Conservation (phyloP, 2,888 invertebrate species). For the Thyatira batis region DNA sequence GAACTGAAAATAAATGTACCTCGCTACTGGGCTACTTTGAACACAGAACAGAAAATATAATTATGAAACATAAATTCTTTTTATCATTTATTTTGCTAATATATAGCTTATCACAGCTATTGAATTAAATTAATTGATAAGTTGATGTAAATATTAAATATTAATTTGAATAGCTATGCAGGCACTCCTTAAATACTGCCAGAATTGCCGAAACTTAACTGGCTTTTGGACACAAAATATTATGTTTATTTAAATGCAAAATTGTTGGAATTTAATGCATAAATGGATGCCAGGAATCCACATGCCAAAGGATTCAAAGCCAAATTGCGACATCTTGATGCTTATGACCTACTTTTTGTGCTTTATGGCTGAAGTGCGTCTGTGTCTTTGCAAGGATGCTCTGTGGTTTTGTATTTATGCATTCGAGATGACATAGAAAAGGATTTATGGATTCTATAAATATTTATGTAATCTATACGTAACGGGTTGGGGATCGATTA, state of each 20-base stretch:
- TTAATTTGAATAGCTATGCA: background rate
- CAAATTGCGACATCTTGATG: constrained; percentile 22
- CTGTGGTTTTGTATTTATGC: background rate
- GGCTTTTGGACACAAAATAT: background rate
- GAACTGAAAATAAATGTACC: no score
- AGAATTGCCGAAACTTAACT: background rate
- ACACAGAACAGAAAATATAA: no score
- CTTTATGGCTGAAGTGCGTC: background rate
- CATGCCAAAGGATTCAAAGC: constrained; percentile 22
- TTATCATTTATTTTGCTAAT: no score
- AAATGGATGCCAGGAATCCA: constrained; percentile 2
- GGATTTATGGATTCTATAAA: no score
- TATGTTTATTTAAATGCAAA: background rate
- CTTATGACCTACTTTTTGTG: constrained; percentile 13
- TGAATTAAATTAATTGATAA: background rate
- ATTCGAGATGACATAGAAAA: no score
- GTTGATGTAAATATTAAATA: background rate
- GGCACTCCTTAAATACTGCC: background rate
- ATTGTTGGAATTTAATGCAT: background rate
- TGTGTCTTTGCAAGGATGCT: background rate
- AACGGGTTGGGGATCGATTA: no score
- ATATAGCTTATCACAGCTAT: background rate
- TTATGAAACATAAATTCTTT: no score
- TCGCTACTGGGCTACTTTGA: no score
- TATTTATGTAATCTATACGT: no score